phyloP scores from a whole-genome alignment of 1,140 invertebrate species.

The Diploscapter pachys region DNA sequence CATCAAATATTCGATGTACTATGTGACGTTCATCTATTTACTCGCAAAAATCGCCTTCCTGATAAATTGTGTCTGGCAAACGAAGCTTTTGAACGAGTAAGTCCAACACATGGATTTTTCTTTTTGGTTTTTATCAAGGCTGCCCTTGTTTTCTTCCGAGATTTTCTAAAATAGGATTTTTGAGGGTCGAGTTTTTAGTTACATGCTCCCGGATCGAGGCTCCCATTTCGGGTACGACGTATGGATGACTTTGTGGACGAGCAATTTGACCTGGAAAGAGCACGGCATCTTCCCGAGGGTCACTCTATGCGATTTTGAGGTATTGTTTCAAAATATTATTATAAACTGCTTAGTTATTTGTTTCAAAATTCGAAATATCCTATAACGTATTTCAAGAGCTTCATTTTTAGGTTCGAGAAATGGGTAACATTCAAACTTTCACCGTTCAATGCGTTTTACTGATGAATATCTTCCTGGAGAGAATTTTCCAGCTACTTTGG shows the following conservation, averaged over 20 bases:
- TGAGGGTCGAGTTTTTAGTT: conserved; percentile 16
- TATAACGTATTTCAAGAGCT: background rate
- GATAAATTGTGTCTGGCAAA: conserved; percentile 46
- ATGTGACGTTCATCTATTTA: conserved; percentile 52
- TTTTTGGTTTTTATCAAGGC: background rate
- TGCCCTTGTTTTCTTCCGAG: background rate
- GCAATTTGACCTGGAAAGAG: conserved; percentile 55
- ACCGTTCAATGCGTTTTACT: conserved; percentile 51
- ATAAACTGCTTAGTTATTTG: too few relatives aligned
- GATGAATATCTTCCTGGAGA: conserved; percentile 38
- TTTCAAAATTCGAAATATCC: background rate
- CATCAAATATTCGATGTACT: conserved; percentile 54
- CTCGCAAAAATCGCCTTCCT: conserved; percentile 50
- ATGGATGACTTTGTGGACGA: conserved; percentile 34
- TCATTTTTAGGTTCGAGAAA: conserved; percentile 47
- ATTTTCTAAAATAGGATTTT: background rate
- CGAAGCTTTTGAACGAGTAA: conserved; percentile 41
- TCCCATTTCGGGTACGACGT: conserved; percentile 46
- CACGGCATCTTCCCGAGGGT: conserved; percentile 62
- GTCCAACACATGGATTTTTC: background rate
- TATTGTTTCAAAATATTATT: conserved; percentile 42
- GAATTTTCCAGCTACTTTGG: conserved; percentile 54
- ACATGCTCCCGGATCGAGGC: conserved; percentile 39
- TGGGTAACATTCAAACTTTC: conserved; percentile 55
- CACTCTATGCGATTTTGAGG: conserved; percentile 64